These are phyloP conservation scores for Malurus melanocephalus DNA, from an alignment of 2,113 vertebrate genomes.

Conservation along the genomic window DNA sequence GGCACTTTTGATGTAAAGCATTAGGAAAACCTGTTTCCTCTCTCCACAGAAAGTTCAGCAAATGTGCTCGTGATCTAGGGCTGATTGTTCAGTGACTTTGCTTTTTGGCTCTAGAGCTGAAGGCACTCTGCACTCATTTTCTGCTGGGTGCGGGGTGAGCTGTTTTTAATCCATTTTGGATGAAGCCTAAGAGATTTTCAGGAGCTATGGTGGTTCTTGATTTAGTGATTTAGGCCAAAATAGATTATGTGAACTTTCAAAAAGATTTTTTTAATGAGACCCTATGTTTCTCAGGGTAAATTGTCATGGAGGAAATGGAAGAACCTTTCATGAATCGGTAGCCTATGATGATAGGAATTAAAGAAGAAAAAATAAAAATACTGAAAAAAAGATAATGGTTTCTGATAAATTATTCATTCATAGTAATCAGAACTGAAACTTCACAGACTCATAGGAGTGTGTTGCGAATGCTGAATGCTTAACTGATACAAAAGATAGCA, in stretches of 20 bases:
- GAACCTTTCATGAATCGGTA: background rate
- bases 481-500: background rate
- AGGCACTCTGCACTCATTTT: background rate
- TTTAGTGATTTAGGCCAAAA: background rate
- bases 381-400: background rate
- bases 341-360: background rate
- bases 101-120: background rate
- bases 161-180: background rate
- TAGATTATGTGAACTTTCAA: background rate
- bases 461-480: background rate
- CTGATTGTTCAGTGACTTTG: background rate
- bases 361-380: background rate
- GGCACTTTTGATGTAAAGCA: background rate
- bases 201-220: background rate
- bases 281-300: background rate
- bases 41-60: background rate
- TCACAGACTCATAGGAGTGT: background rate
- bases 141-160: background rate
- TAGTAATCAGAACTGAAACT: background rate
- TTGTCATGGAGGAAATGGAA: background rate
- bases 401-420: background rate
- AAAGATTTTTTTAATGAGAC: background rate
- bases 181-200: background rate
- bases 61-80: background rate
- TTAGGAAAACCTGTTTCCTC: background rate